phyloP scores from a whole-genome alignment of 2,113 vertebrate species.

The Struthio camelus region DNA sequence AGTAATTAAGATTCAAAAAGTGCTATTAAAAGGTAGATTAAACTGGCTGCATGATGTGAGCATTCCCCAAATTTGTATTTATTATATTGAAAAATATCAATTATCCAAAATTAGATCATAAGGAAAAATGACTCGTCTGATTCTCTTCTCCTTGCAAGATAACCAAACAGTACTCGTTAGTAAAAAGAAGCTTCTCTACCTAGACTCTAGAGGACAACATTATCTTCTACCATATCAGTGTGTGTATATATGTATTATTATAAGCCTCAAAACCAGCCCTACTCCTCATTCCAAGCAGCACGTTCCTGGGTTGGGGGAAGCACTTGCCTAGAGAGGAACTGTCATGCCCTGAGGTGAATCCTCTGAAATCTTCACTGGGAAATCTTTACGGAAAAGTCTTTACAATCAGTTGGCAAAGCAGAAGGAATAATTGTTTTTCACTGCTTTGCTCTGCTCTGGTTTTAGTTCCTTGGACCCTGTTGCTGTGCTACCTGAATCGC shows the following conservation, averaged over 20 bases:
- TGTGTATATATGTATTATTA: neutral
- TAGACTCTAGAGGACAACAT: neutral
- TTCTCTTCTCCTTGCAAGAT: neutral
- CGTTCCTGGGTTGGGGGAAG: neutral
- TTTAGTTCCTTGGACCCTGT: neutral
- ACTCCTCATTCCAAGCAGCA: neutral
- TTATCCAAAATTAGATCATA: neutral
- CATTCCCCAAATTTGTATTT: neutral
- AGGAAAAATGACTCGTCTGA: neutral
- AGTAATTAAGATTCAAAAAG: neutral
- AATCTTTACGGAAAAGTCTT: neutral
- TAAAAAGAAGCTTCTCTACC: neutral
- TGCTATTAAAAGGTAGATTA: neutral
- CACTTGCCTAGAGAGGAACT: neutral
- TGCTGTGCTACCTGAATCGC: neutral
- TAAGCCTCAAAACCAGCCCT: neutral
- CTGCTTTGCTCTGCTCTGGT: neutral
- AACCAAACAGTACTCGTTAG: neutral
- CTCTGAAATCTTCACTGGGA: neutral
- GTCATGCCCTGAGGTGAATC: neutral
- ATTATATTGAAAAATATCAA: neutral
- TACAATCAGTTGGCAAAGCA: neutral
- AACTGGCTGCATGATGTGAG: neutral
- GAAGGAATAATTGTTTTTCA: fast-evolving
- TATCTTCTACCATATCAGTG: neutral